Evolutionary conservation across 2,888 invertebrate species (phyloP).

Genomic region (Venusia cambrica): DNA sequence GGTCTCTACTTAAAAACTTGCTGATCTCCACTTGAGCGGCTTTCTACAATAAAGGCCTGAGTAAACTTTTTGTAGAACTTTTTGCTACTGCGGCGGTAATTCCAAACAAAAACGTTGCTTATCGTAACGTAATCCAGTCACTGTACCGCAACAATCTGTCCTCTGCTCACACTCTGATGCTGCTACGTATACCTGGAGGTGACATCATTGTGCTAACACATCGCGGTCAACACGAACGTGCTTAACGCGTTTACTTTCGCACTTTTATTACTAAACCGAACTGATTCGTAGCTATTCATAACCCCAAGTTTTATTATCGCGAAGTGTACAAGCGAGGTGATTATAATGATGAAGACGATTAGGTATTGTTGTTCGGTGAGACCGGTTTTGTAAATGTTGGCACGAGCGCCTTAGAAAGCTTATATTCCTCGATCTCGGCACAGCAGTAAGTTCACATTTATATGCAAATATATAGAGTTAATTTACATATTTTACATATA

Average conservation of each 20-base stretch:
- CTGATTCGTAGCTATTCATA: conserved; percentile 15
- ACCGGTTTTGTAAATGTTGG: conserved; percentile 3
- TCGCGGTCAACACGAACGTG: conserved; percentile 38
- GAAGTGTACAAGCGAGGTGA: conserved; percentile 19
- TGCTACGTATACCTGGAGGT: conserved; percentile 61
- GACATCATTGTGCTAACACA: conserved; percentile 55
- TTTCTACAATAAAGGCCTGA: no score
- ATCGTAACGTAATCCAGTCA: conserved; percentile 1
- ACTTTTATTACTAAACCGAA: conserved; percentile 27
- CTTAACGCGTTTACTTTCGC: no score
- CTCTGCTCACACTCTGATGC: conserved; percentile 47
- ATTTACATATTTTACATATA: no score
- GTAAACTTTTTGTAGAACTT: no score
- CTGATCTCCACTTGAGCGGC: no score
- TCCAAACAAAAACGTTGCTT: conserved; percentile 4
- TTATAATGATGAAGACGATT: conserved; percentile 25
- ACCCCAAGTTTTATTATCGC: conserved; percentile 22
- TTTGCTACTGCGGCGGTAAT: no score
- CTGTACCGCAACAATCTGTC: conserved; percentile 3
- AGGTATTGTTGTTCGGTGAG: no score
- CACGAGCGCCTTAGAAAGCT: no score
- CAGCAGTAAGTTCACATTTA: no score
- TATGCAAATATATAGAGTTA: no score
- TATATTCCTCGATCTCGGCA: no score
- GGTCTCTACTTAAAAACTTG: no score